Base-by-base conservation (phyloP, 2,113 vertebrate genomes). In the Labrus mixtus region DNA sequence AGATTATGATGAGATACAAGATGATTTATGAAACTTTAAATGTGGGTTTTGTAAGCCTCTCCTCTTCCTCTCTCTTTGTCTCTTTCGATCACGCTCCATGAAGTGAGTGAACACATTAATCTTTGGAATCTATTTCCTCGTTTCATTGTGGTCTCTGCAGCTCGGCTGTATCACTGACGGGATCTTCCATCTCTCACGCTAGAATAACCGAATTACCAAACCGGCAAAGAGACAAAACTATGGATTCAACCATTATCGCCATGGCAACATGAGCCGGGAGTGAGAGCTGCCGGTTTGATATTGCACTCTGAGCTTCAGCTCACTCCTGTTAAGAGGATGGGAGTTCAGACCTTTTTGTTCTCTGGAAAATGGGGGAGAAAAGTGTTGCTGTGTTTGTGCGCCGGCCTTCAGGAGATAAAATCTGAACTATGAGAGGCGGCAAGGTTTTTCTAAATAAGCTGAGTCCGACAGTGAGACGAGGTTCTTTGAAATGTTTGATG, bases 231-330 rank as follows among this genome's bases (percentile, higher is more conserved):
- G 70, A 51, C 48, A 77, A 83, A 84, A 70, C 78, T 71, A 78
- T 82, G 78, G 88, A 87, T 83, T 83, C 85, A 25, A 39, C 82
- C 88, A 85, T 87, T 87, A 93, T 93, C 37, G 36, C 88, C 90
- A 93, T 93, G 90, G 90, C 87, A 93, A 93, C 91, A 57, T 84
- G 89, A 82, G 81, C 64, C 57, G 75, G 62, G 79, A 83, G 78
- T 12, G 36, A 36, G 75, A 69, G 68, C 68, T 58, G 79, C 69
- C 20, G 59, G 75, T 84, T 78, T 88, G 88, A 87, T 87, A 88
- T 88, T 90, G 87, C 81, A 68, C 84, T 80, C 62, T 59, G 74
- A 83, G 87, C 71, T 68, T 22, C 61, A 17, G 68, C 78, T 82
- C 53, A 43, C 46, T 84, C 75, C 70, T 74, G 81, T 87, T 79